Percentiles rank a stretch among this genome's conserved stretches.
phyloP scores from a whole-genome alignment of 2,888 invertebrate genomes.

The Peribatodes rhomboidaria region DNA sequence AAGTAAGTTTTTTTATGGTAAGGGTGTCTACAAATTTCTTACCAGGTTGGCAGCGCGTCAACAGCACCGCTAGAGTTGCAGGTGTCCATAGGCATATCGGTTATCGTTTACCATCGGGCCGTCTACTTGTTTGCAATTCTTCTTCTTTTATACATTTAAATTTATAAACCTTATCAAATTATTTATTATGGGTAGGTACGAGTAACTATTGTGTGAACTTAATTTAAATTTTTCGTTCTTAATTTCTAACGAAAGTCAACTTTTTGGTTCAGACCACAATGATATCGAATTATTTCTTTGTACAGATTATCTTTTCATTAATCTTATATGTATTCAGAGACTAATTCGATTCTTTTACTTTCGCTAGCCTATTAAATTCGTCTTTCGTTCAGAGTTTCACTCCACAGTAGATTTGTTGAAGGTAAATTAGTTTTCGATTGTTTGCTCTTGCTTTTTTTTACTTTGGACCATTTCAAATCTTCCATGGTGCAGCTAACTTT shows the following conservation, averaged over 20 bases:
- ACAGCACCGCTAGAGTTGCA: no score
- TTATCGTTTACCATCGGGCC: no score
- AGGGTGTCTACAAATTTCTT: no score
- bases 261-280: slow-evolving; percentile 15
- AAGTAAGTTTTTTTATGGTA: no score
- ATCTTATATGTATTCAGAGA: slow-evolving; percentile 48
- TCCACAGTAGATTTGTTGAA: slow-evolving; percentile 56
- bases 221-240: slow-evolving; percentile 43
- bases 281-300: slow-evolving; percentile 45
- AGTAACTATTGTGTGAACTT: slow-evolving; percentile 32
- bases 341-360: slow-evolving; percentile 54
- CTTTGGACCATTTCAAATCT: slow-evolving; percentile 17
- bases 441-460: slow-evolving; percentile 30
- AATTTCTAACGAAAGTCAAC: slow-evolving; percentile 21
- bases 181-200: no score
- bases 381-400: slow-evolving; percentile 51
- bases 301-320: slow-evolving; percentile 38
- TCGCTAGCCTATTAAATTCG: slow-evolving; percentile 50
- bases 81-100: no score
- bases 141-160: no score
- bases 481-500: not conserved
- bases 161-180: no score
- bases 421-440: slow-evolving; percentile 56
- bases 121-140: no score
- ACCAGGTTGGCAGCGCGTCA: no score